Conservation (phyloP, 2,797 vertebrate genomes). For the Propithecus perrieri region DNA sequence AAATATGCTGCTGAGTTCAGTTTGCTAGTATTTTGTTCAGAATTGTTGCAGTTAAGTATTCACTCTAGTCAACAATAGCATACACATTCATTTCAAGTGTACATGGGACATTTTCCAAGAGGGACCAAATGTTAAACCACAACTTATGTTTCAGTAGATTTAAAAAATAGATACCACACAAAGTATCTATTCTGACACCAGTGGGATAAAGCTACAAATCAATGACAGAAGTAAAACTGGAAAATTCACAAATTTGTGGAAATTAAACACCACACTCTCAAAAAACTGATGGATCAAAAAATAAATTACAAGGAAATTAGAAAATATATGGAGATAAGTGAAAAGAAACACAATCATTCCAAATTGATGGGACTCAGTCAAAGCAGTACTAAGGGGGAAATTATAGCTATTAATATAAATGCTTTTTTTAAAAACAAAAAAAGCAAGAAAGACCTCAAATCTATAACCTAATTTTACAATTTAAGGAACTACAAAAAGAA, state of each 20-base stretch:
- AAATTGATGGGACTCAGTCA: not conserved
- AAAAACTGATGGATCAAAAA: not conserved
- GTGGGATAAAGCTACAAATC: not conserved
- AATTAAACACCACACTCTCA: not conserved
- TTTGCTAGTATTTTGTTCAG: not conserved
- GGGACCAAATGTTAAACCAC: not conserved
- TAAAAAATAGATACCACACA: not conserved
- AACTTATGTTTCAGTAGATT: not conserved
- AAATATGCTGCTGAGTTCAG: too few relatives aligned
- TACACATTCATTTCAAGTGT: not conserved
- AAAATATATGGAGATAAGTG: not conserved
- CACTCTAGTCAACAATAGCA: not conserved
- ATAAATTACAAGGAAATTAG: not conserved
- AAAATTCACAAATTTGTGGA: not conserved
- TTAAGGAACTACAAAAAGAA: not conserved
- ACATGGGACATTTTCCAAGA: not conserved
- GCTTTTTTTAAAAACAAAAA: not conserved
- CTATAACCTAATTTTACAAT: not conserved
- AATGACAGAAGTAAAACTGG: not conserved
- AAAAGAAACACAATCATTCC: not conserved
- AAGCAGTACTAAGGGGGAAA: not conserved
- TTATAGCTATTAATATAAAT: not conserved
- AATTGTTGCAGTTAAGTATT: not conserved
- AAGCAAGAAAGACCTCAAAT: not conserved
- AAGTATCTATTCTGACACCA: not conserved